phyloP scores from a whole-genome alignment of 2,888 invertebrate genomes.

The Scrobipalpa atriplicella region DNA sequence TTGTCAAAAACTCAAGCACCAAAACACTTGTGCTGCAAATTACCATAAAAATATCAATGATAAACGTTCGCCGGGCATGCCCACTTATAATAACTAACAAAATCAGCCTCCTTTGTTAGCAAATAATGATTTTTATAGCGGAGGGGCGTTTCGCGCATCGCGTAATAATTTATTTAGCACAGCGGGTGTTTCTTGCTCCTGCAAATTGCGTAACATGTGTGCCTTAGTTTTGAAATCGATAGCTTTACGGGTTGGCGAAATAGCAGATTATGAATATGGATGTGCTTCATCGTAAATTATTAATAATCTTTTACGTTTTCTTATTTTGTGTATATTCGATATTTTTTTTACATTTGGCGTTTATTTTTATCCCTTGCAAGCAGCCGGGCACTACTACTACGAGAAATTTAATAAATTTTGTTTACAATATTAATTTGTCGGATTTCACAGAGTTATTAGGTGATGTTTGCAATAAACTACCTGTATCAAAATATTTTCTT shows the following conservation, averaged over 20 bases:
- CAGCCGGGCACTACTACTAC: too few relatives aligned
- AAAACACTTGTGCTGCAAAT: constrained; percentile 58
- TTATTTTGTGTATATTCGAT: neutral
- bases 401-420: too few relatives aligned
- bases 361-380: neutral
- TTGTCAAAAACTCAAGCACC: constrained; percentile 45
- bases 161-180: constrained; percentile 68
- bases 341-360: neutral
- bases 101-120: constrained; percentile 73
- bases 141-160: constrained; percentile 62
- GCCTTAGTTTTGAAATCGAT: constrained; percentile 56
- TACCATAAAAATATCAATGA: constrained; percentile 55
- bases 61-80: constrained; percentile 38
- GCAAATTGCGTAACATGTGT: constrained; percentile 79
- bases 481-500: neutral
- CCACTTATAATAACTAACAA: constrained; percentile 63
- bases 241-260: constrained; percentile 37
- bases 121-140: constrained; percentile 64
- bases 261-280: constrained; percentile 23
- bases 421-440: too few relatives aligned
- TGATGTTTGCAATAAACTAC: too few relatives aligned
- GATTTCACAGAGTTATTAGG: too few relatives aligned
- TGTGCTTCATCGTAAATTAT: constrained; percentile 17
- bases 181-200: constrained; percentile 69
- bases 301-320: neutral